These are phyloP conservation scores for Formicarius rufipectus DNA, from an alignment of 2,113 vertebrate species.

Conservation along the genomic window DNA sequence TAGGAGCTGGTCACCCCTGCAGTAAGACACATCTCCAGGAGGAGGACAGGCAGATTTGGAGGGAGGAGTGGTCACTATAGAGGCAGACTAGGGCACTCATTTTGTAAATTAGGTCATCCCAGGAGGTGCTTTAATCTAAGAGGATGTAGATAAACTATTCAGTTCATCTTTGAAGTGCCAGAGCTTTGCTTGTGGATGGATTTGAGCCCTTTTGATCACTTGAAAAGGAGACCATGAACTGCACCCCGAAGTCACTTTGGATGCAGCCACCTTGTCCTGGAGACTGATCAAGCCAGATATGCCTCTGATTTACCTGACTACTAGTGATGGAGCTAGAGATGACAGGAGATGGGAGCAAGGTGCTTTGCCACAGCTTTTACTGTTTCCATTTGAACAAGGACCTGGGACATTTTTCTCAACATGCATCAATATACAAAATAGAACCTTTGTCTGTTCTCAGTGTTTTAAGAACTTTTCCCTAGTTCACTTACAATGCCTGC, in stretches of 20 bases:
- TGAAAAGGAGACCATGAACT: not conserved
- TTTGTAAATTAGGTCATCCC: not conserved
- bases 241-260: not conserved
- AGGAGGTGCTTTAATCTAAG: not conserved
- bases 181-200: not conserved
- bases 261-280: not conserved
- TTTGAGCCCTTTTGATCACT: not conserved
- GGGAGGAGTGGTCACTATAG: not conserved
- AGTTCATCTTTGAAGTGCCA: not conserved
- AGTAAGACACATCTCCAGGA: not conserved
- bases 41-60: not conserved
- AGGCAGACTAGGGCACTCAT: not conserved
- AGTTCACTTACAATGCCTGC: not conserved
- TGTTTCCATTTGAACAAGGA: not conserved
- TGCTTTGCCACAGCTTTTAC: not conserved
- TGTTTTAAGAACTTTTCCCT: not conserved
- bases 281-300: not conserved
- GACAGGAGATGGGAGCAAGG: not conserved
- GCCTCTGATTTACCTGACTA: not conserved
- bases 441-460: not conserved
- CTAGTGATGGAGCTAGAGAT: not conserved
- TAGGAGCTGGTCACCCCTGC: not conserved
- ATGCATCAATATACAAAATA: not conserved
- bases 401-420: not conserved
- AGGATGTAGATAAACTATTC: not conserved